phyloP scores from a whole-genome alignment of 2,113 vertebrate genomes.

The Columbina picui region DNA sequence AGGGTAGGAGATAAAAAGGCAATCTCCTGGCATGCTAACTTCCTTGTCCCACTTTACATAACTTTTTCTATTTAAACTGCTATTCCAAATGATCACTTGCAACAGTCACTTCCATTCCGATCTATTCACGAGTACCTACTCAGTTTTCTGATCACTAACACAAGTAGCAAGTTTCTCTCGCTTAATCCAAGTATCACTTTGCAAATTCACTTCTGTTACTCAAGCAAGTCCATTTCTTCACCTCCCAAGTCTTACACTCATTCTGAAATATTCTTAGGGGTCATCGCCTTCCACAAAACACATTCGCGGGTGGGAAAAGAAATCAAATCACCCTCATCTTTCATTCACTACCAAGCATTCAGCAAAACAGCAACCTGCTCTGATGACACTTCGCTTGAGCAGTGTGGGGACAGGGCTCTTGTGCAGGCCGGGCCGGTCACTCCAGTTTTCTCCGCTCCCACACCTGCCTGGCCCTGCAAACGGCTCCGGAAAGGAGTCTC shows the following conservation, averaged over 20 bases:
- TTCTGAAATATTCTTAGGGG: fast-evolving
- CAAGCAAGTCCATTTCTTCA: fast-evolving
- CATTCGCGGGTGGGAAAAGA: fast-evolving
- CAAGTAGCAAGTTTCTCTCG: fast-evolving
- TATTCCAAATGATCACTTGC: fast-evolving
- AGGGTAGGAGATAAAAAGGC: neutral
- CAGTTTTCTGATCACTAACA: fast-evolving
- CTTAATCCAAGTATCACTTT: fast-evolving
- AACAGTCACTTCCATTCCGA: fast-evolving
- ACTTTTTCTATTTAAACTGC: neutral
- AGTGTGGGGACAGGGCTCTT: too few species aligned
- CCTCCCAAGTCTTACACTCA: fast-evolving
- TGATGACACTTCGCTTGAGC: fast-evolving
- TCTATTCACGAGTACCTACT: fast-evolving
- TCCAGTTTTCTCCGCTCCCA: fast-evolving
- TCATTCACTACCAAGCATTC: too few species aligned
- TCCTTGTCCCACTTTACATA: neutral
- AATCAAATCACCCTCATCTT: neutral
- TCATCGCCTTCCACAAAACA: too few species aligned
- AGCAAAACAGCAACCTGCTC: fast-evolving
- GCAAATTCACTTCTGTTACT: too few species aligned
- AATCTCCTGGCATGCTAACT: fast-evolving
- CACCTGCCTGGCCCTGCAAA: too few species aligned
- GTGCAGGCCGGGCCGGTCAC: fast-evolving
- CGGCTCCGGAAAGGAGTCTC: neutral